Percentiles rank a stretch among this genome's conserved stretches.
Conservation (phyloP, 2,113 vertebrate species). For the Sebastes schlegelii region DNA sequence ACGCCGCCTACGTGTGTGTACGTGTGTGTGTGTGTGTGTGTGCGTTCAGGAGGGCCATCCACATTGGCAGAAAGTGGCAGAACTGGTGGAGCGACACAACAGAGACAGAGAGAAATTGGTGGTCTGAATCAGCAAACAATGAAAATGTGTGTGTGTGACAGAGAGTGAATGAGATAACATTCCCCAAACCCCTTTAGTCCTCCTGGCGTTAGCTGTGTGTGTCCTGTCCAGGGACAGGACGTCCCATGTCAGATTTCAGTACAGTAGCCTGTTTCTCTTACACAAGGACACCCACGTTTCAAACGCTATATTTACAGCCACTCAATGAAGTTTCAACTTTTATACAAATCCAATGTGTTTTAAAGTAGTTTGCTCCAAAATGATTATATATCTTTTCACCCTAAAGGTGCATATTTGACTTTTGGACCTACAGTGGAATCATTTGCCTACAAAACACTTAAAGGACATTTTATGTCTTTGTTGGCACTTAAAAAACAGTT, state of each 20-base stretch:
- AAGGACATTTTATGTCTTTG: slow-evolving; percentile 10
- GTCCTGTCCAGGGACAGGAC: slow-evolving; percentile 57
- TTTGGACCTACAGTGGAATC: slow-evolving; percentile 9
- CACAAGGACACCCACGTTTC: slow-evolving; percentile 35
- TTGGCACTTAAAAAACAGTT: slow-evolving; percentile 1
- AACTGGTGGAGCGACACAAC: slow-evolving; percentile 52
- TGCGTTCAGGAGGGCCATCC: not conserved
- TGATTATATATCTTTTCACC: not conserved
- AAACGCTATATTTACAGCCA: slow-evolving; percentile 17
- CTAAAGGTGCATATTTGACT: not conserved
- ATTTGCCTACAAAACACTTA: not conserved
- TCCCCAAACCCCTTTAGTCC: slow-evolving; percentile 44
- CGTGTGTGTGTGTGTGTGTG: slow-evolving; percentile 27
- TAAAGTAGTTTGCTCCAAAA: not conserved
- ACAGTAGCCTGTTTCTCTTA: slow-evolving; percentile 51
- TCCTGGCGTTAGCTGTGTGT: slow-evolving; percentile 44
- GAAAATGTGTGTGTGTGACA: slow-evolving; percentile 7
- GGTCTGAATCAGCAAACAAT: slow-evolving; percentile 51
- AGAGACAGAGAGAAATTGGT: slow-evolving; percentile 13
- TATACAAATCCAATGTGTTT: not conserved
- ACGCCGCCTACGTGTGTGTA: not conserved
- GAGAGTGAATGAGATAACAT: slow-evolving; percentile 39
- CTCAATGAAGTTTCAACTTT: not conserved
- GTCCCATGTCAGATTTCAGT: slow-evolving; percentile 67
- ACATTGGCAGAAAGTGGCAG: slow-evolving; percentile 31